A percentile compares a stretch with the other conserved stretches of the same genome.
Conservation (phyloP, 2,888 invertebrate genomes). For the Nycteola revayana region DNA sequence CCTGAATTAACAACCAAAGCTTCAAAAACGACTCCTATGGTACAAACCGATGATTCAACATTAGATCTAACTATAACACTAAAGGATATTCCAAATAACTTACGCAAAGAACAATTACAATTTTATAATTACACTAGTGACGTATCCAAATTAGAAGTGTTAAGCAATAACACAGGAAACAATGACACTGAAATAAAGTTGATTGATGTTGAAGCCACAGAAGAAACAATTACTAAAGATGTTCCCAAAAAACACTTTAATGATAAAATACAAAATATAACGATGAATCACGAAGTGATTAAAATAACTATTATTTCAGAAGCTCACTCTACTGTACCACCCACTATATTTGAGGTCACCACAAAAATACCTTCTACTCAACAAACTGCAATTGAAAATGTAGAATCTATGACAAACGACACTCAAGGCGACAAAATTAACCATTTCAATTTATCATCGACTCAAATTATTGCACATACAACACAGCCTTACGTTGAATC, state of each 20-base stretch:
- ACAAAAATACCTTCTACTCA: slow-evolving; percentile 51
- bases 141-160: slow-evolving; percentile 38
- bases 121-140: slow-evolving; percentile 38
- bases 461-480: slow-evolving; percentile 10
- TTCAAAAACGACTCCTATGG: slow-evolving; percentile 24
- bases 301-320: slow-evolving; percentile 52
- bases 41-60: slow-evolving; percentile 39
- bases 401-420: slow-evolving; percentile 1
- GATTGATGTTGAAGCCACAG: slow-evolving; percentile 25
- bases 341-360: slow-evolving; percentile 51
- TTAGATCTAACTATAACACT: slow-evolving; percentile 66
- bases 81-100: slow-evolving; percentile 43
- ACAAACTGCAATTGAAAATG: slow-evolving; percentile 25
- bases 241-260: slow-evolving; percentile 14
- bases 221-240: slow-evolving; percentile 14
- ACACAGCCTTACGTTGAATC: slow-evolving; percentile 9
- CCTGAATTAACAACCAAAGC: slow-evolving; percentile 20
- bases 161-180: slow-evolving; percentile 20
- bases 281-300: slow-evolving; percentile 43
- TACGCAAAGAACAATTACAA: slow-evolving; percentile 26
- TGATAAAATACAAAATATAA: slow-evolving; percentile 21
- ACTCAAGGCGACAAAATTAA: slow-evolving; percentile 11
- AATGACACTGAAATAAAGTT: slow-evolving; percentile 33
- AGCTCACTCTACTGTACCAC: slow-evolving; percentile 33
- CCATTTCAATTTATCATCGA: slow-evolving; percentile 14